Conservation (phyloP, 1,140 invertebrate species). For the Ridgeia piscesae region DNA sequence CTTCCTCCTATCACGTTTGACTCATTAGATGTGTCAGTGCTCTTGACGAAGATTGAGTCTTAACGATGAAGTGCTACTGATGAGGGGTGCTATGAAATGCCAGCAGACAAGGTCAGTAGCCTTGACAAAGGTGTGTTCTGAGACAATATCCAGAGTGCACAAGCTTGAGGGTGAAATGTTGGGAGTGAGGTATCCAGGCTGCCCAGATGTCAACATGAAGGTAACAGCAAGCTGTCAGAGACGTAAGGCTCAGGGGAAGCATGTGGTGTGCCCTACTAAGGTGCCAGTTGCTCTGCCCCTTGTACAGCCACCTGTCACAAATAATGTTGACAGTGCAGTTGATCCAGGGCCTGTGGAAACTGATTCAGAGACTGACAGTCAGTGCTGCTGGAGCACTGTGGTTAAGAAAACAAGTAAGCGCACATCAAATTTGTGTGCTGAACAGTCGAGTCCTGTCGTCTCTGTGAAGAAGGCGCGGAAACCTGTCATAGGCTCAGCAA, state of each 20-base stretch:
- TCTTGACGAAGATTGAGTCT: neutral
- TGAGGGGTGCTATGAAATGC: constrained; percentile 2
- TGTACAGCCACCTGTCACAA: neutral
- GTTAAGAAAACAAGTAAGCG: neutral
- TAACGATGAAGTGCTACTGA: neutral
- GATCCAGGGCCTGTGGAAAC: neutral
- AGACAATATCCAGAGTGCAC: neutral
- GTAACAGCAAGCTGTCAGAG: neutral
- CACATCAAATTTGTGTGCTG: neutral
- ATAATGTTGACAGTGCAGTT: neutral
- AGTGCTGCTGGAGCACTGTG: neutral
- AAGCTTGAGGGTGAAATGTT: neutral
- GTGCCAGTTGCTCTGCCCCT: neutral
- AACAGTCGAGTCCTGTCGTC: neutral
- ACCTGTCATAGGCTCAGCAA: neutral
- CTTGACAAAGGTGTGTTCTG: neutral
- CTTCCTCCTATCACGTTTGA: too few species aligned
- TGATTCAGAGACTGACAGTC: neutral
- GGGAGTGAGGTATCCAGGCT: neutral
- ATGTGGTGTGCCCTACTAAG: too few species aligned
- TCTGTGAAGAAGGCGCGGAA: neutral
- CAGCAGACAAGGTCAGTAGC: neutral
- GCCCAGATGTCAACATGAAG: neutral
- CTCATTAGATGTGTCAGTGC: too few species aligned
- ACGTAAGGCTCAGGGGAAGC: neutral